These are phyloP conservation scores for Mactra quadrangularis DNA, from an alignment of 1,140 invertebrate species.

Conservation along the genomic window DNA sequence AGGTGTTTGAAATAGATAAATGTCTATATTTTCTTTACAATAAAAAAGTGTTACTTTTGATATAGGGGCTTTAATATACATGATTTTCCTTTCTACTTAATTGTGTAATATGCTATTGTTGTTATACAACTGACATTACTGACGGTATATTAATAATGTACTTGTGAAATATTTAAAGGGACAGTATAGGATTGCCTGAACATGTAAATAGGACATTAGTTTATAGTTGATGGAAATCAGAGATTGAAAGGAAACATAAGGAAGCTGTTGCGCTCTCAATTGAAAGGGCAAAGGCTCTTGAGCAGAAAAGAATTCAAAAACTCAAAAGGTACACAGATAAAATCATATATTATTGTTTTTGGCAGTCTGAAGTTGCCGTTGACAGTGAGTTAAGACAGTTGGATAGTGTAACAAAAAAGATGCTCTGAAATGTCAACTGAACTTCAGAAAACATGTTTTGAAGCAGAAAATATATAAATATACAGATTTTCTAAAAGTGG, in stretches of 20 bases:
- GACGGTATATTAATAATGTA: too few relatives aligned
- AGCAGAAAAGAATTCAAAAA: conserved; percentile 5
- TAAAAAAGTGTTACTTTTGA: too few relatives aligned
- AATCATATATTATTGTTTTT: conserved; percentile 28
- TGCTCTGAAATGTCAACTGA: conserved; percentile 10
- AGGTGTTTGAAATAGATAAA: too few relatives aligned
- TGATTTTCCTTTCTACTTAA: too few relatives aligned
- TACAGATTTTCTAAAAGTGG: conserved; percentile 21
- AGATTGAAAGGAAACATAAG: conserved; percentile 36
- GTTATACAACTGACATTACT: too few relatives aligned
- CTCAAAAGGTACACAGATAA: conserved; percentile 26
- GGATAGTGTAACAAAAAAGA: neutral
- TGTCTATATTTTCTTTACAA: too few relatives aligned
- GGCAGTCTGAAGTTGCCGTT: conserved; percentile 19
- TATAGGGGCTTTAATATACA: too few relatives aligned
- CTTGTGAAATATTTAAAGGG: too few relatives aligned
- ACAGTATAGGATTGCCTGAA: too few relatives aligned
- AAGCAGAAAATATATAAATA: neutral
- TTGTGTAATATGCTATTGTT: too few relatives aligned
- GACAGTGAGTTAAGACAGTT: neutral
- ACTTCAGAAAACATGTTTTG: conserved; percentile 32
- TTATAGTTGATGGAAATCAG: conserved; percentile 10
- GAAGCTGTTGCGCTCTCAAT: neutral
- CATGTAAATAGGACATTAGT: too few relatives aligned
- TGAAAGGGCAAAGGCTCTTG: neutral